Evolutionary conservation across 2,113 vertebrate species (phyloP), one percentile per base, ranked within the genome.

Genomic region (Rhegmatorhina hoffmannsi): DNA sequence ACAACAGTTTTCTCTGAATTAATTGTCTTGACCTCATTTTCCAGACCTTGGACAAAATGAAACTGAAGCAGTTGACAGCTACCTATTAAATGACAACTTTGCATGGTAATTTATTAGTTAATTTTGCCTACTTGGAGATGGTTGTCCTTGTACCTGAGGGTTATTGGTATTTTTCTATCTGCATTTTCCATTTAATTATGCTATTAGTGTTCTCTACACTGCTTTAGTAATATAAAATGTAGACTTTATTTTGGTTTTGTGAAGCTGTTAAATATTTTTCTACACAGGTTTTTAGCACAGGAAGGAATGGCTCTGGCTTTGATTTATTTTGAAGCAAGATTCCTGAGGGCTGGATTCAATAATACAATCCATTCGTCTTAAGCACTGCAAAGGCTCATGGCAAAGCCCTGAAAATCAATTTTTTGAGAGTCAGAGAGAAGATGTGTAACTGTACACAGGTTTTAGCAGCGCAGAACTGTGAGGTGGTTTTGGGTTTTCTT

Each of bases 351-450:
- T 92, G 75, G 63, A 91, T 95, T 93, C 75, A 80, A 34, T 88
- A 92, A 83, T 83, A 44, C 26, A 85, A 74, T 90, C 82, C 44
- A 92, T 96, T 96, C 95, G 82, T 96, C 72, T 94, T 84, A 96
- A 94, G 47, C 43, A 93, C 68, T 70, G 94, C 47, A 92, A 95
- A 80, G 38, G 69, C 68, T 91, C 34, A 33, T 68, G 43, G 79
- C 93, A 90, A 91, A 92, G 82, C 82, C 69, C 46, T 50, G 38
- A 80, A 95, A 95, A 96, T 93, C 74, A 90, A 70, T 90, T 83
- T 85, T 95, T 70, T 74, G 87, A 80, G 62, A 82, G 63, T 83
- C 38, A 87, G 46, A 60, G 36, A 86, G 73, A 79, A 82, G 88
- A 44, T 44, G 38, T 69, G 11, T 73, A 91, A 88, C 75, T 85